Conservation (phyloP, 2,113 vertebrate genomes). For the Pelusios castaneus region DNA sequence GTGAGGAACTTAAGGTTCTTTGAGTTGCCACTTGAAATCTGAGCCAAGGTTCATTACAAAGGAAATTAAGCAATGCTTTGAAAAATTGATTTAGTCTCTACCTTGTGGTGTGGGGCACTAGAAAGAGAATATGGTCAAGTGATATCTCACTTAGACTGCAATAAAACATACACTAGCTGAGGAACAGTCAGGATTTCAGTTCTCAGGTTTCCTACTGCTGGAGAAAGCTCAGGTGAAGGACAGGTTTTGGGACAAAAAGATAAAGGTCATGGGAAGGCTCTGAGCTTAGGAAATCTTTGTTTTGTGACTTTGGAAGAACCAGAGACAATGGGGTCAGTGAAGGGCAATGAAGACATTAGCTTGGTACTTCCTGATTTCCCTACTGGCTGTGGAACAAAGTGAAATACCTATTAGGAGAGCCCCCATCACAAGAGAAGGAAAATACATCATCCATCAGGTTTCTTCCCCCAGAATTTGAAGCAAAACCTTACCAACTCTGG, state of each 20-base stretch:
- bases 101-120: neutral
- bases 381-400: neutral
- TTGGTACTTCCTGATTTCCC: neutral
- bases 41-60: slow-evolving; percentile 19
- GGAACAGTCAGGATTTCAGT: neutral
- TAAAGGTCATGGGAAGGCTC: neutral
- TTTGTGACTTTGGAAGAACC: slow-evolving; percentile 1
- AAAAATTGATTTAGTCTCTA: slow-evolving; percentile 20
- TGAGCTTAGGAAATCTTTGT: neutral
- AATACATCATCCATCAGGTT: neutral
- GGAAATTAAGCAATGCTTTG: slow-evolving; percentile 22
- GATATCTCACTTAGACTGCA: neutral
- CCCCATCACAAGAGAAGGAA: neutral
- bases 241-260: neutral
- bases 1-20: neutral
- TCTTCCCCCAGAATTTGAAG: neutral
- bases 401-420: neutral
- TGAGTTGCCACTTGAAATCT: neutral
- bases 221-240: neutral
- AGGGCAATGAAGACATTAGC: rapidly evolving
- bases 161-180: neutral
- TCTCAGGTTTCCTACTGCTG: neutral
- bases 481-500: neutral
- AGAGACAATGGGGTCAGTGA: neutral
- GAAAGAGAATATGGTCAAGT: slow-evolving; percentile 3